Evolutionary conservation across 2,888 invertebrate genomes (phyloP).

Genomic region (Dolichomitus sp.): DNA sequence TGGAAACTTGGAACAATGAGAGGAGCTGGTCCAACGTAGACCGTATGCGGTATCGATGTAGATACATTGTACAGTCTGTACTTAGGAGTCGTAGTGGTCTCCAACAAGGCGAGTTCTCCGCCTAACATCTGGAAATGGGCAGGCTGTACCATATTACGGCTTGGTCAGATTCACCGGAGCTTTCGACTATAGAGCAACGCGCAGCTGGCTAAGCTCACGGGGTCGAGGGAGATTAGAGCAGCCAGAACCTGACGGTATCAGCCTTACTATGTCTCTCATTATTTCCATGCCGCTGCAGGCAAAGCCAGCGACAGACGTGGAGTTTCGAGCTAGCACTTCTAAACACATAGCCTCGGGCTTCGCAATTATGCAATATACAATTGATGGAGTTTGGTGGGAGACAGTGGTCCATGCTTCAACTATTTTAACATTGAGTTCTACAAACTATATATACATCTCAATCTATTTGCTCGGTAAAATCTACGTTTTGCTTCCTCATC

Average conservation of each 20-base stretch:
- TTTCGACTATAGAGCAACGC: slow-evolving; percentile 19
- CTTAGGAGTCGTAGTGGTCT: slow-evolving; percentile 49
- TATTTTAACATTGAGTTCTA: background rate
- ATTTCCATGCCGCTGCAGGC: slow-evolving; percentile 50
- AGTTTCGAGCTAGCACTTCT: slow-evolving; percentile 18
- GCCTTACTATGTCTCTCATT: slow-evolving; percentile 55
- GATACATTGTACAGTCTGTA: slow-evolving; percentile 29
- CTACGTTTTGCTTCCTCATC: background rate
- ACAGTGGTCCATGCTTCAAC: background rate
- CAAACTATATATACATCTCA: background rate
- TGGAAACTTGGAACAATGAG: slow-evolving; percentile 68
- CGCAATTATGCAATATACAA: slow-evolving; percentile 12
- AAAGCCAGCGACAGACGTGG: slow-evolving; percentile 32
- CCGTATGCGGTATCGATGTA: slow-evolving; percentile 17
- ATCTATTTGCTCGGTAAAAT: too few relatives aligned
- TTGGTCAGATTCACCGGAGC: slow-evolving; percentile 40
- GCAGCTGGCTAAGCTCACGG: slow-evolving; percentile 51
- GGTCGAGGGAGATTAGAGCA: slow-evolving; percentile 56
- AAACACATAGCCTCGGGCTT: slow-evolving; percentile 25
- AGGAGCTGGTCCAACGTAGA: slow-evolving; percentile 29
- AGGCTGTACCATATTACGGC: slow-evolving; percentile 60
- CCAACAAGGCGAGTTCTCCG: slow-evolving; percentile 52
- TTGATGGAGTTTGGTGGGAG: background rate
- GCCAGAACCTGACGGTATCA: slow-evolving; percentile 34
- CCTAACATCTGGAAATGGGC: slow-evolving; percentile 40